Percentiles rank a stretch among this genome's conserved stretches.
phyloP scores from a whole-genome alignment of 2,113 vertebrate species.

The Spilogale gracilis region DNA sequence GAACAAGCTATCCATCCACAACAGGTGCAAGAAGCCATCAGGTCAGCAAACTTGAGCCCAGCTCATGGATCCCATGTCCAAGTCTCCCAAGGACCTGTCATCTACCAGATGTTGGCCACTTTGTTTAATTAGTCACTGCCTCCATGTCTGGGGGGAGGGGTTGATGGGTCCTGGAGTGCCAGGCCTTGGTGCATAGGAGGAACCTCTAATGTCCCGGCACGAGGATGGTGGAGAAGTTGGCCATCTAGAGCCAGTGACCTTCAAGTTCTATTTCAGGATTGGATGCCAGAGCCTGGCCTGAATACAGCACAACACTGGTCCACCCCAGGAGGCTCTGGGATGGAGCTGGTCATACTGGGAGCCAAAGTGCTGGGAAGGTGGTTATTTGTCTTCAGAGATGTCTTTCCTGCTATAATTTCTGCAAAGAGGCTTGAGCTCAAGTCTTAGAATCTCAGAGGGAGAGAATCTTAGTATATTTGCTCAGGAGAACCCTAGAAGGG shows the following conservation, averaged over 20 bases:
- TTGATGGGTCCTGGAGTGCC: no score
- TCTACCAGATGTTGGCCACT: background rate
- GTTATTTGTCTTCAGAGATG: background rate
- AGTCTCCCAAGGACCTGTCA: background rate
- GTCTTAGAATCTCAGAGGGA: background rate
- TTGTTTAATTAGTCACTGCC: background rate
- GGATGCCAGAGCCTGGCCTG: background rate
- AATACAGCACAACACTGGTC: background rate
- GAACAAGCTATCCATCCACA: background rate
- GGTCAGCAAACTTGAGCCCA: background rate
- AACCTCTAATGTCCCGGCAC: background rate
- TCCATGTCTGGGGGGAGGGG: background rate
- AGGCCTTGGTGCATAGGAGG: rapidly evolving
- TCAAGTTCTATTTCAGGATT: background rate
- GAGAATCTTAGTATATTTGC: background rate
- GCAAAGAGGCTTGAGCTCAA: background rate
- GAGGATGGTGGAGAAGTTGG: no score
- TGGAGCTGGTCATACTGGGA: background rate
- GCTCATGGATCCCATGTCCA: rapidly evolving
- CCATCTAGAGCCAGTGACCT: background rate
- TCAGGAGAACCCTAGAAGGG: background rate
- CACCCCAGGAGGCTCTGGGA: background rate
- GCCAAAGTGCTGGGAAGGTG: background rate
- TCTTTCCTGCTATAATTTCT: background rate
- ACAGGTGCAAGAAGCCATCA: background rate